Evolutionary conservation across 2,797 vertebrate genomes (phyloP).

Genomic region (Gouania willdenowi): DNA sequence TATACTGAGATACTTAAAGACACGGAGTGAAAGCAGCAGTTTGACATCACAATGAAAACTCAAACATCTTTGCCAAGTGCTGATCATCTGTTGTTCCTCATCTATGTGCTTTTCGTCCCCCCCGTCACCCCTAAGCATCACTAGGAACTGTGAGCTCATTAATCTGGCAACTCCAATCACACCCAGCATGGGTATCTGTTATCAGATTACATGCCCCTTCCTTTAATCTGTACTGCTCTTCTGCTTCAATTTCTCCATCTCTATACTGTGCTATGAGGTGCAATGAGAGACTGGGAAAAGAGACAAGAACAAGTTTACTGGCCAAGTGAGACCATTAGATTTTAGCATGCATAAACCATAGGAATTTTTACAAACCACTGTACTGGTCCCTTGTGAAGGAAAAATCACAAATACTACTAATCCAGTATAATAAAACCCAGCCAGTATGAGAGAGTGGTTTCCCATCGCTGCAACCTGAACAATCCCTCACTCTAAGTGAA

Average conservation of each 20-base stretch:
- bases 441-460: conserved; percentile 26
- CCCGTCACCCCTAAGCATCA: conserved; percentile 7
- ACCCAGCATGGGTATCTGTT: conserved; percentile 28
- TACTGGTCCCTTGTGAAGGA: conserved; percentile 27
- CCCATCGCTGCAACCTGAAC: conserved; percentile 27
- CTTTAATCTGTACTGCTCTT: conserved; percentile 4
- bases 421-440: conserved; percentile 26
- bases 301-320: conserved; percentile 6
- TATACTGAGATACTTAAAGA: conserved; percentile 27
- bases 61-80: conserved; percentile 32
- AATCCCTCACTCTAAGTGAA: no score
- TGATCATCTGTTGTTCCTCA: conserved; percentile 23
- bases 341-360: conserved; percentile 27
- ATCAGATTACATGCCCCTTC: conserved; percentile 8
- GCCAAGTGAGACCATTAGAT: conserved; percentile 28
- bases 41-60: conserved; percentile 28
- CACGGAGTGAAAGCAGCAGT: conserved; percentile 39
- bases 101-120: not conserved
- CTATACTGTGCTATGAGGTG: no score
- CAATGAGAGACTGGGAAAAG: conserved; percentile 19
- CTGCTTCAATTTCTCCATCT: no score
- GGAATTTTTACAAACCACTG: conserved; percentile 30
- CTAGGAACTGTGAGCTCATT: no score
- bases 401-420: conserved; percentile 24
- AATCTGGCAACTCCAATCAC: conserved; percentile 25